These are phyloP conservation scores for Simalia tracyae DNA, from an alignment of 2,797 vertebrate genomes.

Conservation along the genomic window DNA sequence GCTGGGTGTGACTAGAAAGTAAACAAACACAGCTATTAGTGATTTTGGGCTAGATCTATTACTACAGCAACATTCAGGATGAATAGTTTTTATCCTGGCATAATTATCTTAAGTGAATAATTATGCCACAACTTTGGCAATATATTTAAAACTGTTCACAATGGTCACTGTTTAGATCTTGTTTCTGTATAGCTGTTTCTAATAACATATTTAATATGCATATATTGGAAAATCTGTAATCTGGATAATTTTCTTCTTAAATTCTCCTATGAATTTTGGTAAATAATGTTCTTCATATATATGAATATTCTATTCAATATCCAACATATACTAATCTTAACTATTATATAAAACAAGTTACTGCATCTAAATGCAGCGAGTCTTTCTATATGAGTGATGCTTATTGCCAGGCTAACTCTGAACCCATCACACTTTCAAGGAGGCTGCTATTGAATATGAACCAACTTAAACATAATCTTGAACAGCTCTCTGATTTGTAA, in stretches of 20 bases:
- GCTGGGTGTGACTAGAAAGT: constrained; percentile 57
- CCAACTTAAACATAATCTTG: neutral
- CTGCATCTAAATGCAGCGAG: neutral
- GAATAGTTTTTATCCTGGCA: neutral
- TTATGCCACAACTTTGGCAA: neutral
- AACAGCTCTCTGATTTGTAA: neutral
- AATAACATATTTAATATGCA: neutral
- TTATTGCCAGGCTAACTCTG: neutral
- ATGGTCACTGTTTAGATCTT: neutral
- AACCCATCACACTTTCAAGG: neutral
- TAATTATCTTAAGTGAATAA: constrained; percentile 13
- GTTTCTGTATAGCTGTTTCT: neutral
- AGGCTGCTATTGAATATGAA: neutral
- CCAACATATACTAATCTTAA: neutral
- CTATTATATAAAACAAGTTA: neutral
- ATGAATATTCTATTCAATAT: neutral
- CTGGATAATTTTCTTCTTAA: neutral
- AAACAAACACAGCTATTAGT: neutral
- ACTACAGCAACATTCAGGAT: neutral
- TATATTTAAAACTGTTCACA: neutral
- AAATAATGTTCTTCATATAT: neutral
- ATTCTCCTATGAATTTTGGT: neutral
- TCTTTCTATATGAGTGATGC: neutral
- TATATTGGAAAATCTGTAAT: neutral
- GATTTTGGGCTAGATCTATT: neutral